Evolutionary conservation across 1,140 invertebrate genomes (phyloP).

Genomic region (Papilio polytes): DNA sequence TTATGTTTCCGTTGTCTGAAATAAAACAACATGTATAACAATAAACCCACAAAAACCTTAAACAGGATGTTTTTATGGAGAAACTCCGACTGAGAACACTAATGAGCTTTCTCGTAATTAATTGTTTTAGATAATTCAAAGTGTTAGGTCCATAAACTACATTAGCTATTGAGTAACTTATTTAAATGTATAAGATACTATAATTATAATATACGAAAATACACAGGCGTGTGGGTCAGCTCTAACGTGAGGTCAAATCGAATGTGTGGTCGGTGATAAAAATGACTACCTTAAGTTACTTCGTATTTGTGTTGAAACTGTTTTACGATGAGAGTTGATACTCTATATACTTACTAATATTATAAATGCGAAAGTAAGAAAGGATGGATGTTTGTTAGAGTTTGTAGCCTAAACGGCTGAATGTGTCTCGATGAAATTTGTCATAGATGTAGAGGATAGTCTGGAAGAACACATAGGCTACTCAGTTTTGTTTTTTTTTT

Average conservation of each 20-base stretch:
- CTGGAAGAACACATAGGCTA: too few species aligned
- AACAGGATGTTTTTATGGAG: not conserved
- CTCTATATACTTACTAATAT: too few species aligned
- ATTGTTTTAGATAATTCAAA: slow-evolving; percentile 3
- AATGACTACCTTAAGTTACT: not conserved
- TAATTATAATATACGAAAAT: not conserved
- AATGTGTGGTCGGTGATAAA: not conserved
- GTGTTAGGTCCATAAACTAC: not conserved
- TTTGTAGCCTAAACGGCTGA: too few species aligned
- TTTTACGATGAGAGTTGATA: not conserved
- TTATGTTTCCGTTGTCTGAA: not conserved
- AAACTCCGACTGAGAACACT: not conserved
- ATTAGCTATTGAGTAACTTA: not conserved
- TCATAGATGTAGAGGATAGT: too few species aligned
- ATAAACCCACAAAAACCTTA: slow-evolving; percentile 14
- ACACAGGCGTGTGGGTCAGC: not conserved
- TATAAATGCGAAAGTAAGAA: too few species aligned
- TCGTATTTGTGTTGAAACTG: not conserved
- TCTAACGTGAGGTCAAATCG: not conserved
- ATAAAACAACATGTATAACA: slow-evolving; percentile 13
- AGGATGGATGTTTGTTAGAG: too few species aligned
- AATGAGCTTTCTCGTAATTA: not conserved
- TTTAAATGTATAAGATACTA: not conserved
- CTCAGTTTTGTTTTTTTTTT: too few species aligned
- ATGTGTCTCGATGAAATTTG: too few species aligned